These are phyloP conservation scores for Enhydra lutris DNA, from an alignment of 2,113 vertebrate species.

Conservation along the genomic window DNA sequence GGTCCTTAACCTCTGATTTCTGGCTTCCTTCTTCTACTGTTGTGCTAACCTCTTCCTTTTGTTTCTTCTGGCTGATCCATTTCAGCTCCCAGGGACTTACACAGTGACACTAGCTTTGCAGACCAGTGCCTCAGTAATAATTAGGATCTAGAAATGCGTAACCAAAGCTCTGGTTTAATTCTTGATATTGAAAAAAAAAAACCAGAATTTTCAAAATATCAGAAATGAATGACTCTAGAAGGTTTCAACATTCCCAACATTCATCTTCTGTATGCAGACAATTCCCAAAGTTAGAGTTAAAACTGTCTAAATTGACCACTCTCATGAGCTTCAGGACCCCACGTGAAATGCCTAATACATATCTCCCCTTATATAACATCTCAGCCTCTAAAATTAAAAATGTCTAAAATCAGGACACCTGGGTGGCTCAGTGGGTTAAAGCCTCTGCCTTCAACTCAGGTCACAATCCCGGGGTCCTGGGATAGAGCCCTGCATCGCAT, in stretches of 20 bases:
- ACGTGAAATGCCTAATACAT: not conserved
- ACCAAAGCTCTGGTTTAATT: not conserved
- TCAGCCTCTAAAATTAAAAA: not conserved
- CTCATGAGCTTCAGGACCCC: not conserved
- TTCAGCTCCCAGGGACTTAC: not conserved
- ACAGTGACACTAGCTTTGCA: not conserved
- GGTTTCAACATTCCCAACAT: not conserved
- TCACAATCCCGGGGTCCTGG: too few relatives aligned
- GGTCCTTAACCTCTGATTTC: not conserved
- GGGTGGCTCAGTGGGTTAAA: too few relatives aligned
- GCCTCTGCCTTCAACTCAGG: too few relatives aligned
- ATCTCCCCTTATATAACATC: not conserved
- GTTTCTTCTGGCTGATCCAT: not conserved
- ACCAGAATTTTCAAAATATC: not conserved
- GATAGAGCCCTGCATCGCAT: too few relatives aligned
- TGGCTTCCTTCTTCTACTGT: not conserved
- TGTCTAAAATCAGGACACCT: not conserved
- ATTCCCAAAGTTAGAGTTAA: not conserved
- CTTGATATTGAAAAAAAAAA: not conserved
- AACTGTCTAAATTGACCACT: not conserved
- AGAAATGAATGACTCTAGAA: not conserved
- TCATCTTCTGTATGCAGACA: not conserved
- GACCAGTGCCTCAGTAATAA: not conserved
- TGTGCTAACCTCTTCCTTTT: not conserved
- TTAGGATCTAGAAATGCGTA: not conserved